These are phyloP conservation scores for Passer domesticus DNA, from an alignment of 2,113 vertebrate species.

Conservation along the genomic window DNA sequence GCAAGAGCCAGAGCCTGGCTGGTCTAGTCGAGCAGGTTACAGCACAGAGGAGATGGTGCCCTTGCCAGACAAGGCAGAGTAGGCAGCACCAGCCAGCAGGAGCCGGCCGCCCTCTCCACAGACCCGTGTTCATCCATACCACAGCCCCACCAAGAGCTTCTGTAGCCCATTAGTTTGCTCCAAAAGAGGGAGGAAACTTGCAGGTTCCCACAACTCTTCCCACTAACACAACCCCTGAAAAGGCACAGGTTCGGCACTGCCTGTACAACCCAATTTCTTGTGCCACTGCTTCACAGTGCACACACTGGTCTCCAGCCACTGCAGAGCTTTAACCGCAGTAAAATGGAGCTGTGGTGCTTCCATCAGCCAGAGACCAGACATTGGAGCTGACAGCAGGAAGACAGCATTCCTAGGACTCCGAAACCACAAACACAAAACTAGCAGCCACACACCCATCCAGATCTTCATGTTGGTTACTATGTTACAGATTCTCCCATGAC, in stretches of 20 bases:
- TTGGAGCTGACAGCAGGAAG: too few species aligned
- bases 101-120: background rate
- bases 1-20: background rate
- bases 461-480: background rate
- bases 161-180: background rate
- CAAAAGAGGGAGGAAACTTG: background rate
- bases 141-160: fast-evolving
- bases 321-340: background rate
- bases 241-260: fast-evolving
- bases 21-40: background rate
- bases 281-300: fast-evolving
- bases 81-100: background rate
- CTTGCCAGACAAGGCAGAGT: background rate
- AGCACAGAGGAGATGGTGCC: background rate
- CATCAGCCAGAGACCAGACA: background rate
- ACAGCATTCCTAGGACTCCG: background rate
- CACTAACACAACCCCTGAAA: background rate
- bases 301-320: fast-evolving
- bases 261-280: background rate
- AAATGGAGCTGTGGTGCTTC: fast-evolving
- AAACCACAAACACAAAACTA: fast-evolving
- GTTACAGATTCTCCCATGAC: background rate
- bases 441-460: fast-evolving
- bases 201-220: background rate
- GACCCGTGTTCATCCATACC: fast-evolving